A percentile compares a stretch with the other conserved stretches of the same genome.
Evolutionary conservation across 2,113 vertebrate species (phyloP).

Genomic region (Rhadina sibilatrix): DNA sequence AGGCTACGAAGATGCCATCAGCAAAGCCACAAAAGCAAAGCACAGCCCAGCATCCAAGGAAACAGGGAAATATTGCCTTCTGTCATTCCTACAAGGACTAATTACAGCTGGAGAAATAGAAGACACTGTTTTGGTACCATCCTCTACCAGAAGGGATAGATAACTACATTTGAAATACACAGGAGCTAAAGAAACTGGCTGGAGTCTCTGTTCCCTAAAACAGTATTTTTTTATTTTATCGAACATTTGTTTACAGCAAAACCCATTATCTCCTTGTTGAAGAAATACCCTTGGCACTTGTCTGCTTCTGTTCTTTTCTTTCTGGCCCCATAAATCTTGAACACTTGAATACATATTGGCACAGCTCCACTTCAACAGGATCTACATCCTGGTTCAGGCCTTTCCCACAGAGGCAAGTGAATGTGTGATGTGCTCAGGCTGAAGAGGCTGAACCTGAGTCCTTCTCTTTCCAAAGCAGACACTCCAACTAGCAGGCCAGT

Average conservation of each 20-base stretch:
- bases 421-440: neutral
- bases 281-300: neutral
- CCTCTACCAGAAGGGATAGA: neutral
- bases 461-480: neutral
- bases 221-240: neutral
- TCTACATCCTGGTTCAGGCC: neutral
- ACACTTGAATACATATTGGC: neutral
- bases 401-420: neutral
- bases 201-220: neutral
- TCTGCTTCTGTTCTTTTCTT: neutral
- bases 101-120: neutral
- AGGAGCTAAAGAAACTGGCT: neutral
- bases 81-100: neutral
- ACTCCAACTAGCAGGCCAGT: neutral
- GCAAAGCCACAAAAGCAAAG: neutral
- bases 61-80: fast-evolving
- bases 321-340: neutral
- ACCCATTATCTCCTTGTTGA: neutral
- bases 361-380: neutral
- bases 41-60: neutral
- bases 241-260: neutral
- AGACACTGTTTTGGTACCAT: neutral
- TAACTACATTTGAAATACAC: neutral
- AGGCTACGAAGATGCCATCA: neutral
- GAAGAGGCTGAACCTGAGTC: neutral